These are phyloP conservation scores for Ovis canadensis DNA, from an alignment of 2,113 vertebrate genomes.

Conservation along the genomic window DNA sequence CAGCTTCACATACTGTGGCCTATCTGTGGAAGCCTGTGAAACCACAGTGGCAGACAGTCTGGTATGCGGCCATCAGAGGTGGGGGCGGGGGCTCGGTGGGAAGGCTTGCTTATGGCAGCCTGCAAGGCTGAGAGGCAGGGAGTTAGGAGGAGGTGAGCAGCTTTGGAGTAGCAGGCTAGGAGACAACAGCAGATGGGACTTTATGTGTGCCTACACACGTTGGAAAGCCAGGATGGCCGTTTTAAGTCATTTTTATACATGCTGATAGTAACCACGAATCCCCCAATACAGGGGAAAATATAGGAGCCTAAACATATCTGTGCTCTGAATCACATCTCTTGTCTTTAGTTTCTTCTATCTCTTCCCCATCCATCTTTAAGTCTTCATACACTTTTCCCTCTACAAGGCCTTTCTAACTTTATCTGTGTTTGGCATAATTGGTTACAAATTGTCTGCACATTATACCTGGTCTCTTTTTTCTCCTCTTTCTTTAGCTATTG, in stretches of 20 bases:
- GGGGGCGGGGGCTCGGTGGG: background rate
- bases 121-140: background rate
- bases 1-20: constrained; percentile 38
- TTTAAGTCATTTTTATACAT: background rate
- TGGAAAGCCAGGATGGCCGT: background rate
- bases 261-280: background rate
- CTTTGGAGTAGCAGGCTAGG: background rate
- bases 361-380: background rate
- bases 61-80: constrained; percentile 36
- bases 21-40: constrained; percentile 53
- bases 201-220: background rate
- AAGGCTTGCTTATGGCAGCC: background rate
- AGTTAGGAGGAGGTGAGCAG: background rate
- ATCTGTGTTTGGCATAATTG: background rate
- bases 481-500: background rate
- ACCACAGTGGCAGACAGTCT: constrained; percentile 45
- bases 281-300: background rate
- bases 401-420: background rate
- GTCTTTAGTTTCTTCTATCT: background rate
- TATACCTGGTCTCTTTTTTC: background rate
- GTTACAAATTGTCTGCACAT: background rate
- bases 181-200: background rate
- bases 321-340: background rate
- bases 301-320: background rate
- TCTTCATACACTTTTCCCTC: background rate